Evolutionary conservation across 2,113 vertebrate genomes (phyloP).

Genomic region (Anoplopoma fimbria): DNA sequence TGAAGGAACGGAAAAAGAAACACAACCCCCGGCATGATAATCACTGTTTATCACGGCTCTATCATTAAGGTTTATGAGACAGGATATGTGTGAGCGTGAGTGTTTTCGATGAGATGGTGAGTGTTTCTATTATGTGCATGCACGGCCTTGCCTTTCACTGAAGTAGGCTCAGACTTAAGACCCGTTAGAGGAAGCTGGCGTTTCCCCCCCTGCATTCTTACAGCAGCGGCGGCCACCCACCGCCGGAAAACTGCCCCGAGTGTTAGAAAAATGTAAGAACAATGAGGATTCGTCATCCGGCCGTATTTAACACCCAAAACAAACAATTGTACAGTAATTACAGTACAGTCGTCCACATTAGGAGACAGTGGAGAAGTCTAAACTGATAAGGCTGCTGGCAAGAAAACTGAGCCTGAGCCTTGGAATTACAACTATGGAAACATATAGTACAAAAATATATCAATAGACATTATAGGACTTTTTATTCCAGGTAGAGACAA

Average conservation of each 20-base stretch:
- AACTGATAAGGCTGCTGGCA: slow-evolving; percentile 43
- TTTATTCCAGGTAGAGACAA: background rate
- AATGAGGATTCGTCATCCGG: slow-evolving; percentile 75
- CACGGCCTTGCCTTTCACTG: slow-evolving; percentile 69
- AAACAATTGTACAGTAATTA: slow-evolving; percentile 77
- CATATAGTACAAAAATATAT: background rate
- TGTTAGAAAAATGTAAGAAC: slow-evolving; percentile 67
- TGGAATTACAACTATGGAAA: slow-evolving; percentile 6
- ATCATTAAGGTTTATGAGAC: slow-evolving; percentile 82
- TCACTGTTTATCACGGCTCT: slow-evolving; percentile 76
- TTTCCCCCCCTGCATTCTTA: slow-evolving; percentile 74
- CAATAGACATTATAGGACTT: background rate
- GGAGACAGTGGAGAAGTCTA: slow-evolving; percentile 57
- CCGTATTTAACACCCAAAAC: slow-evolving; percentile 71
- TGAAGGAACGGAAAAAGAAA: slow-evolving; percentile 50
- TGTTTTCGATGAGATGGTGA: slow-evolving; percentile 65
- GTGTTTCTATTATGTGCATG: slow-evolving; percentile 70
- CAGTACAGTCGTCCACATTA: slow-evolving; percentile 61
- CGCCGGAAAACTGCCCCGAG: slow-evolving; percentile 68
- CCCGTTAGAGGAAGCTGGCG: slow-evolving; percentile 68
- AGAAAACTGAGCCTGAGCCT: background rate
- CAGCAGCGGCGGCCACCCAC: slow-evolving; percentile 71
- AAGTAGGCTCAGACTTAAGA: slow-evolving; percentile 57
- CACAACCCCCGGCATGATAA: slow-evolving; percentile 60
- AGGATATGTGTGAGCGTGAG: slow-evolving; percentile 72